Conservation (phyloP, 2,888 invertebrate genomes). For the Tenthredo amoena region DNA sequence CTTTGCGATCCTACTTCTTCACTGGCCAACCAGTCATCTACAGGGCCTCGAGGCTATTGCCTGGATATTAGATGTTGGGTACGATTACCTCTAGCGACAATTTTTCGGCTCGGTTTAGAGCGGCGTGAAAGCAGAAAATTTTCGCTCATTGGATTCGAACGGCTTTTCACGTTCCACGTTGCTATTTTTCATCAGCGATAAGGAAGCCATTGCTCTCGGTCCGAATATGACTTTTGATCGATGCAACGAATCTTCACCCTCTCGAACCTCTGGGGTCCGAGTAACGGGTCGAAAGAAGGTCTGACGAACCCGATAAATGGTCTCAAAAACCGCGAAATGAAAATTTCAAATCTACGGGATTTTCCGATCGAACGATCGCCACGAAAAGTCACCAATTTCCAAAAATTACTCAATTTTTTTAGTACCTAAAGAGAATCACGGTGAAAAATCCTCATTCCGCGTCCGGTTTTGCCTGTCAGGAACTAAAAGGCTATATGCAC, state of each 20-base stretch:
- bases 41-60: constrained; percentile 3
- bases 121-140: not conserved
- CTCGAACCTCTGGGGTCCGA: too few relatives aligned
- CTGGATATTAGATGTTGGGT: constrained; percentile 8
- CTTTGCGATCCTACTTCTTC: constrained; percentile 38
- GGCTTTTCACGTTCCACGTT: not conserved
- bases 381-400: too few relatives aligned
- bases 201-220: not conserved
- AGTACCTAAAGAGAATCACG: too few relatives aligned
- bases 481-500: not conserved
- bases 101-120: not conserved
- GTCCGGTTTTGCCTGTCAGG: too few relatives aligned
- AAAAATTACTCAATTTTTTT: too few relatives aligned
- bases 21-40: constrained; percentile 29
- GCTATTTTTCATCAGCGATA: not conserved
- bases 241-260: not conserved
- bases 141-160: not conserved
- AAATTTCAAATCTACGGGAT: too few relatives aligned
- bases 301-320: too few relatives aligned
- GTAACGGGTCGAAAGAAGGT: too few relatives aligned
- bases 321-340: too few relatives aligned
- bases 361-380: too few relatives aligned
- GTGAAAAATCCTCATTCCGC: too few relatives aligned
- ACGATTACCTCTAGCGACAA: constrained; percentile 1
- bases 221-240: not conserved